A percentile compares a stretch with the other conserved stretches of the same genome.
These are phyloP conservation scores for Sebastes oblongus DNA, from an alignment of 2,797 vertebrate species.

Conservation along the genomic window DNA sequence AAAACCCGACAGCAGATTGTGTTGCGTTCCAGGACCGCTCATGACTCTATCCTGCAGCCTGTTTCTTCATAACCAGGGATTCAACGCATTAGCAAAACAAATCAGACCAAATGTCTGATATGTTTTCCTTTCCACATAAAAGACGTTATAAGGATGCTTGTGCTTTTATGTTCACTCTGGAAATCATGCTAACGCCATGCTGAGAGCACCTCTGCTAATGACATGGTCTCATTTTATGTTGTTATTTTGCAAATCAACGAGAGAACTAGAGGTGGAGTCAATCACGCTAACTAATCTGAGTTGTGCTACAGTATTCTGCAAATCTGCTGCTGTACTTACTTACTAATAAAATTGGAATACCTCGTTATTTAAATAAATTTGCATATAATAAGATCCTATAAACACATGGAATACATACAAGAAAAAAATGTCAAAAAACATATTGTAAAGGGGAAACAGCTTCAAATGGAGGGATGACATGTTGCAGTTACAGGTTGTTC, in stretches of 20 bases:
- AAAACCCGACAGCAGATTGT: slow-evolving; percentile 50
- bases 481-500: not conserved
- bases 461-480: not conserved
- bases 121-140: slow-evolving; percentile 25
- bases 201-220: slow-evolving; percentile 38
- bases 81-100: slow-evolving; percentile 54
- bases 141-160: slow-evolving; percentile 45
- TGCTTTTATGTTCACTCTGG: slow-evolving; percentile 21
- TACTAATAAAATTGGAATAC: not conserved
- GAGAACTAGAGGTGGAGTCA: slow-evolving; percentile 6
- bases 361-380: not conserved
- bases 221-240: slow-evolving; percentile 13
- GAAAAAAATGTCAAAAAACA: not conserved
- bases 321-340: not conserved
- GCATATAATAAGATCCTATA: not conserved
- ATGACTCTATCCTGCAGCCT: slow-evolving; percentile 15
- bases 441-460: not conserved
- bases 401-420: not conserved
- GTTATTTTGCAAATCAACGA: not conserved
- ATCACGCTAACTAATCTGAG: not conserved
- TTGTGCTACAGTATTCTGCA: not conserved
- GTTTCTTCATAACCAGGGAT: slow-evolving; percentile 8
- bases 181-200: slow-evolving; percentile 48
- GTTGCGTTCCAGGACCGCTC: slow-evolving; percentile 38
- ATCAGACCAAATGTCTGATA: slow-evolving; percentile 46